Evolutionary conservation across 2,888 invertebrate species (phyloP), one percentile per base, ranked within the genome.

Genomic region (Liposcelis brunnea): DNA sequence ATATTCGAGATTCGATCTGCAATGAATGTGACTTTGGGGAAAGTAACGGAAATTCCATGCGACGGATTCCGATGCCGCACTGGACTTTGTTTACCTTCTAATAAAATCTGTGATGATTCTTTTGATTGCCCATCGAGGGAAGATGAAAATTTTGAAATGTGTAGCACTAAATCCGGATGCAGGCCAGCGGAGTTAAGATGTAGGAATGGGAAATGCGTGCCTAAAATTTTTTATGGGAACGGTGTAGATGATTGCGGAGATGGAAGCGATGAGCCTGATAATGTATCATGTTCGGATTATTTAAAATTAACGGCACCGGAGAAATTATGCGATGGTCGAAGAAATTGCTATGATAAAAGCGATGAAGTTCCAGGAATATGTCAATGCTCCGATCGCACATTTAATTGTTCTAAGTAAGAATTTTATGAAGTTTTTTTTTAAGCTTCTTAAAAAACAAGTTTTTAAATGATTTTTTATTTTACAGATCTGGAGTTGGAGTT

Each of bases 261-360:
- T 56, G 66, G 68, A 12, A 75, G 74, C 3, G 86, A 86, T 55
- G 86, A 86, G 56, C 77, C 77, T 1, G 60, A 59, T 0, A 61
- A 63, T 11, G 76, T 77, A 46, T 72, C 68, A 11, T 72, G 71
- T 8, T 69, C 73, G 21, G 82, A 80, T 56, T 62, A 84, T 46
- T 67, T 71, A 51, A 63, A 63, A 40, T 64, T 78, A n/a, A 75
- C 78, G 0, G 68, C 71, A 55, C 79, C 82, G 1, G 65, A 69
- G 0, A 72, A 74, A 52, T 64, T 86, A 3, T 89, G 87, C 57
- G 83, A 87, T 56, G 83, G 83, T 1, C 64, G 74, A 5, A 64
- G 80, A 6, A 77, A 87, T 56, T 87, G 87, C 55, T 64, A 70
- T 50, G 85, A 87, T 56, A 75, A 77, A 52, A 75, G 74, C 44